A percentile compares a stretch with the other conserved stretches of the same genome.
These are phyloP conservation scores for Azorinus chamasolen DNA, from an alignment of 2,888 invertebrate genomes.

Conservation along the genomic window DNA sequence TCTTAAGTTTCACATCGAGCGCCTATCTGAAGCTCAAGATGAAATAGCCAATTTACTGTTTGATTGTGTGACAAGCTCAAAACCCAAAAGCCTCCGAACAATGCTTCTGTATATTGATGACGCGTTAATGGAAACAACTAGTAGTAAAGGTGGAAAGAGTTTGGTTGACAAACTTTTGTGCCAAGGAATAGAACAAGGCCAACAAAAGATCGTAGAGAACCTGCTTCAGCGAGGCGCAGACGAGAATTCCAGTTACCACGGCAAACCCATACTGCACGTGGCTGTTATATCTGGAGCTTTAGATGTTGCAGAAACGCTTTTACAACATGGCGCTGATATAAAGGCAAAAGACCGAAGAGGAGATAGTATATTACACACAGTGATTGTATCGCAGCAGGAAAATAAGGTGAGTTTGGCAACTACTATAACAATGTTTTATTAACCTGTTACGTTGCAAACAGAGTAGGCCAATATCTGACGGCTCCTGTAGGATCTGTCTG, in stretches of 20 bases:
- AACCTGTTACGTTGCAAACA: too few species aligned
- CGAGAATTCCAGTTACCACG: constrained; percentile 46
- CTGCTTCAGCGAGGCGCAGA: constrained; percentile 53
- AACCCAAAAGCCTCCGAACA: constrained; percentile 21
- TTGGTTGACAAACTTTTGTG: constrained; percentile 62
- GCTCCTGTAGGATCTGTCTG: too few species aligned
- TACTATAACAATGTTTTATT: background rate
- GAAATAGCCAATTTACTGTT: constrained; percentile 42
- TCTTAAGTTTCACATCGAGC: constrained; percentile 47
- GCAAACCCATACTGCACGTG: constrained; percentile 62
- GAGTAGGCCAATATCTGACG: too few species aligned
- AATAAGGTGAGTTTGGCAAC: constrained; percentile 43
- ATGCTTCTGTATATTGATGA: constrained; percentile 54
- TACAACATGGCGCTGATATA: constrained; percentile 57
- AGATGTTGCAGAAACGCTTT: constrained; percentile 40
- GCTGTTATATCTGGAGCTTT: constrained; percentile 50
- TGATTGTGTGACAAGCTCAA: constrained; percentile 25
- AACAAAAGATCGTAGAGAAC: constrained; percentile 31
- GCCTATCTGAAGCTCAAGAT: constrained; percentile 32
- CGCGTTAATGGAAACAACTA: constrained; percentile 12
- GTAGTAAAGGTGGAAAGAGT: constrained; percentile 37
- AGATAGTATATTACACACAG: constrained; percentile 40
- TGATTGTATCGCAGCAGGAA: constrained; percentile 45
- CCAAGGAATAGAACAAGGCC: constrained; percentile 46
- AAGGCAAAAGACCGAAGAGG: constrained; percentile 42